Evolutionary conservation across 2,888 invertebrate genomes (phyloP).

Genomic region (Platypus cylindrus): DNA sequence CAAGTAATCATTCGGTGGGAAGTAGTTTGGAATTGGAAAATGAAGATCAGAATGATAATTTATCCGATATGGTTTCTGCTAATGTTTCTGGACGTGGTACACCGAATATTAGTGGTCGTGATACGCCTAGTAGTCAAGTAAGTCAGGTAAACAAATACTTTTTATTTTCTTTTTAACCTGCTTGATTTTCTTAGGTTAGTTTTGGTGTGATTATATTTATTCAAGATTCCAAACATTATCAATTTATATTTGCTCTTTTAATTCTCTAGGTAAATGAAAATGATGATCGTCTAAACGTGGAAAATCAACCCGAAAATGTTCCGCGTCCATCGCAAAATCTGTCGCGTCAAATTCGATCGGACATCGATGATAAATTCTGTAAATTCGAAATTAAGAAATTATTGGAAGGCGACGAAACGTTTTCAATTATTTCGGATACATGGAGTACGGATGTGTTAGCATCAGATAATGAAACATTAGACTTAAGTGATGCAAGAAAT

Average conservation of each 20-base stretch:
- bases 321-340: conserved; percentile 14
- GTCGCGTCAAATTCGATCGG: conserved; percentile 76
- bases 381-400: conserved; percentile 89
- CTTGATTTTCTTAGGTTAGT: too few relatives aligned
- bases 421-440: conserved; percentile 93
- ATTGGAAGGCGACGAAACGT: conserved; percentile 76
- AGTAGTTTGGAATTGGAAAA: conserved; percentile 80
- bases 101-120: conserved; percentile 91
- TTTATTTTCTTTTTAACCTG: background rate
- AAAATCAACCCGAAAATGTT: conserved; percentile 21
- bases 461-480: conserved; percentile 89
- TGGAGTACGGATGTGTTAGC: conserved; percentile 98
- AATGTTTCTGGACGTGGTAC: conserved; percentile 90
- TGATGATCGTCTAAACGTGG: conserved; percentile 28
- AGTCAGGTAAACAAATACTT: conserved; percentile 4
- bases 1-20: conserved; percentile 89
- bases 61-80: conserved; percentile 95
- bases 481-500: conserved; percentile 42
- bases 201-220: too few relatives aligned
- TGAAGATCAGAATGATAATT: conserved; percentile 83
- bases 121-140: conserved; percentile 90
- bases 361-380: conserved; percentile 96
- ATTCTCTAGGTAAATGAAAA: conserved; percentile 38
- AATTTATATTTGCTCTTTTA: too few relatives aligned
- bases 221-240: too few relatives aligned